Base-by-base conservation (phyloP, 2,888 invertebrate species). In the Anagyrus pseudococci region DNA sequence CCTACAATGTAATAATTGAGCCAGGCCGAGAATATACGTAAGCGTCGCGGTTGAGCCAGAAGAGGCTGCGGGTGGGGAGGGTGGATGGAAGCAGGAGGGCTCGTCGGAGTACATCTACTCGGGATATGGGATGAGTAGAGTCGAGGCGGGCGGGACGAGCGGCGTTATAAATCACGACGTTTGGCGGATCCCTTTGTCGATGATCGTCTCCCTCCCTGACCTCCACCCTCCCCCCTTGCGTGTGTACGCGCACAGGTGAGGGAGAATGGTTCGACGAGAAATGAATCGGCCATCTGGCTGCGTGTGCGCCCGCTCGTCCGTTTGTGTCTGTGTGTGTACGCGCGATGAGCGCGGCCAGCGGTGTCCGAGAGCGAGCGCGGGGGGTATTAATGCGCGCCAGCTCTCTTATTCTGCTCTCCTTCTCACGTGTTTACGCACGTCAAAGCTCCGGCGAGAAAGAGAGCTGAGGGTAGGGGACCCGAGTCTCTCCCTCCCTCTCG, bases 151-250 rank as follows among this genome's bases (percentile, higher is more conserved):
- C 41, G 41, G 69, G 67, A 69, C 70, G 68, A 66, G 64, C 58
- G 59, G 70, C 70, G 70, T 72, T 73, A 75, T 75, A 74, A 75
- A 75, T 75, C 73, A 75, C 69, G 64, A 53, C 7, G 57, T 57
- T 60, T 63, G 60, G 55, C 68, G 58, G 63, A 61, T 29, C 25
- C 58, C 62, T 63, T 65, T 60, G 62, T 62, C 60, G 59, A 62
- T 44, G 65, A 63, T 54, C 62, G 47, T 23, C 22, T 29, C 33
- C 47, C 29, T 58, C 43, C 46, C n/a, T n/a, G n/a, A n/a, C 43
- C 54, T 58, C 44, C 37, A 10, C 29, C 29, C 29, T 54, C 49
- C 13, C 55, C 46, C 6, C 26, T 10, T 41, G 37, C 44, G 43
- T 58, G 43, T 26, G 37, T 22, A 33, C 49, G 37, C 33, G 58